Percentiles rank a stretch among this genome's conserved stretches.
Conservation (phyloP, 2,888 invertebrate genomes). For the Boloria selene region DNA sequence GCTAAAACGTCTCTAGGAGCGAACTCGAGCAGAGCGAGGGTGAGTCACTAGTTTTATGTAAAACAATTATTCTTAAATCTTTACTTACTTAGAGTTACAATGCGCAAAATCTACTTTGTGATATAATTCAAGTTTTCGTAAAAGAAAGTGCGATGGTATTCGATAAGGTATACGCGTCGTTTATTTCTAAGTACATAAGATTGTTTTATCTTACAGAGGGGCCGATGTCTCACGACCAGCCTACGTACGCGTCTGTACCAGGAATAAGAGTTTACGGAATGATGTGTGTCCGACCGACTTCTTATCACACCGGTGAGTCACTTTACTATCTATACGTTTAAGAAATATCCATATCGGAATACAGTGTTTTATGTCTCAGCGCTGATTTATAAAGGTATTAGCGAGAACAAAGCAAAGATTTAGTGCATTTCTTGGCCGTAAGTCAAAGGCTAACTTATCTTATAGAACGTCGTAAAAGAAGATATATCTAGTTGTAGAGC, state of each 20-base stretch:
- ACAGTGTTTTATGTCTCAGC: conserved; percentile 29
- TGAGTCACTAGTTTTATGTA: too few relatives aligned
- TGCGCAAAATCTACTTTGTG: background rate
- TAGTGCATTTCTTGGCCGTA: conserved; percentile 26
- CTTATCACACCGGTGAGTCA: conserved; percentile 63
- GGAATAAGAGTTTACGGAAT: conserved; percentile 96
- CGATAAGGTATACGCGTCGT: background rate
- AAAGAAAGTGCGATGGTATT: background rate
- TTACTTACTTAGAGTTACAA: background rate
- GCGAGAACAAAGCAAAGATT: conserved; percentile 33
- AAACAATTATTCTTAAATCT: too few relatives aligned
- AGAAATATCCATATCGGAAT: conserved; percentile 32
- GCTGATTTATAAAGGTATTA: conserved; percentile 37
- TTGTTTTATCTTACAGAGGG: conserved; percentile 85
- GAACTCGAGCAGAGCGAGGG: too few relatives aligned
- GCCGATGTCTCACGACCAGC: conserved; percentile 96
- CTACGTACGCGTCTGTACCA: conserved; percentile 95
- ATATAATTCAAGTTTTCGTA: background rate
- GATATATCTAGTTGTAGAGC: conserved; percentile 16
- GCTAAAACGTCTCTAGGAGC: too few relatives aligned
- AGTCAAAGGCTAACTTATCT: conserved; percentile 29
- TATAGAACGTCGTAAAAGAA: conserved; percentile 26
- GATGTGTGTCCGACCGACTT: conserved; percentile 89
- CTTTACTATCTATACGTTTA: conserved; percentile 29
- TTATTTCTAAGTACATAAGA: conserved; percentile 6